Conservation (phyloP, 2,113 vertebrate species). For the Lagopus leucura region DNA sequence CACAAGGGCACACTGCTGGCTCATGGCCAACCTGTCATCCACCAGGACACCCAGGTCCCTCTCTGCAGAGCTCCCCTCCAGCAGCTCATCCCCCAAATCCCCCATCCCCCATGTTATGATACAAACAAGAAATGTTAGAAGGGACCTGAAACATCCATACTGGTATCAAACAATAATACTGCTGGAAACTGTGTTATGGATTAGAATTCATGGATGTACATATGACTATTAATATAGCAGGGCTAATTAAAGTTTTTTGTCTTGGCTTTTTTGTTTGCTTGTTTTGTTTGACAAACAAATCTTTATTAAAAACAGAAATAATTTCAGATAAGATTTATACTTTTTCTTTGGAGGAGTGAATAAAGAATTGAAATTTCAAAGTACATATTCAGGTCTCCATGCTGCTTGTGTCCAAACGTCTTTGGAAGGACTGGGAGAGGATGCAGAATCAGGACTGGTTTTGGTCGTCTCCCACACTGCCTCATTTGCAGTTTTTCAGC, state of each 20-base stretch:
- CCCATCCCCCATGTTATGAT: neutral
- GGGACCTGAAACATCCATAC: neutral
- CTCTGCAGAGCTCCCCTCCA: too few relatives aligned
- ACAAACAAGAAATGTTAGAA: neutral
- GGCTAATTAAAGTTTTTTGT: neutral
- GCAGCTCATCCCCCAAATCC: too few relatives aligned
- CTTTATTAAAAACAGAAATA: neutral
- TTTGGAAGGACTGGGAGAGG: neutral
- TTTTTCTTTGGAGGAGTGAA: neutral
- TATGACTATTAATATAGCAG: neutral
- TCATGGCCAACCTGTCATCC: too few relatives aligned
- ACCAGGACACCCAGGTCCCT: too few relatives aligned
- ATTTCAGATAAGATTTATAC: neutral
- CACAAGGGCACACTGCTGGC: too few relatives aligned
- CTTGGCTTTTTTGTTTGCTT: neutral
- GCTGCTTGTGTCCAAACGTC: neutral
- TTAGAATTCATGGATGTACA: neutral
- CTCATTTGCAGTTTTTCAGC: neutral
- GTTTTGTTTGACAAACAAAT: neutral
- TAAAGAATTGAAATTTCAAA: neutral
- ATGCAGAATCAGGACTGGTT: neutral
- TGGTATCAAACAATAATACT: neutral
- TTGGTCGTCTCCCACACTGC: neutral
- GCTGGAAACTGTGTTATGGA: neutral
- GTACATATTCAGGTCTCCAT: neutral